Evolutionary conservation across 1,140 invertebrate genomes (phyloP), one percentile per base, ranked within the genome.

Genomic region (Euglossa dilemma): DNA sequence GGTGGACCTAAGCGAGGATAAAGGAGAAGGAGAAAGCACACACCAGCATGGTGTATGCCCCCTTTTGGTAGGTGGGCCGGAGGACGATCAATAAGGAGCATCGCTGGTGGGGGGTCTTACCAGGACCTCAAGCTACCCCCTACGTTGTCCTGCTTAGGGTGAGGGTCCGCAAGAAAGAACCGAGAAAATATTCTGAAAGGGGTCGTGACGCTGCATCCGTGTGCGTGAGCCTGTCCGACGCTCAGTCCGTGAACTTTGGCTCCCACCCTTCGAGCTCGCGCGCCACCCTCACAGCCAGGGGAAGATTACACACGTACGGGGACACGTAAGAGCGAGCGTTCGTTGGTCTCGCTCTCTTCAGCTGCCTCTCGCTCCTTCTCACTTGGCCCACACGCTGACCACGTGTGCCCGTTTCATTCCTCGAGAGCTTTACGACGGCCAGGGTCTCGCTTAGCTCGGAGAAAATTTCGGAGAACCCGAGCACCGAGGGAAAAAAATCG

Each of bases 51-150:
- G 89, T 89, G 82, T 84, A 80, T 85, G 79, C 81, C 81, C 85
- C 88, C 85, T 86, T 88, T 89, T 56, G 87, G 80, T 85, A 89
- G 88, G 85, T 89, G 85, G 82, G 87, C 64, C 78, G 81, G 93
- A 94, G 93, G 92, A 94, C 94, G 94, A 94, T 94, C 94, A 94
- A 94, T 94, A 94, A 94, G 94, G 92, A 94, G 91, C 91, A 90
- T 87, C 85, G 86, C 64, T 93, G 92, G 92, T 91, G 93, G 93
- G 93, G 91, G 93, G 89, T 92, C 91, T 92, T 94, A 93, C 93
- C 92, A 92, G 91, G 92, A 92, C 91, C 92, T 92, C 92, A 93
- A 92, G 91, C 92, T 92, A 91, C 87, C 91, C 92, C 85, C 89
- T 90, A 84, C 89, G 89, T 88, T 90, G 87, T 91, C 87, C 89